Conservation (phyloP, 1,140 invertebrate species). For the Hycleus cichorii region DNA sequence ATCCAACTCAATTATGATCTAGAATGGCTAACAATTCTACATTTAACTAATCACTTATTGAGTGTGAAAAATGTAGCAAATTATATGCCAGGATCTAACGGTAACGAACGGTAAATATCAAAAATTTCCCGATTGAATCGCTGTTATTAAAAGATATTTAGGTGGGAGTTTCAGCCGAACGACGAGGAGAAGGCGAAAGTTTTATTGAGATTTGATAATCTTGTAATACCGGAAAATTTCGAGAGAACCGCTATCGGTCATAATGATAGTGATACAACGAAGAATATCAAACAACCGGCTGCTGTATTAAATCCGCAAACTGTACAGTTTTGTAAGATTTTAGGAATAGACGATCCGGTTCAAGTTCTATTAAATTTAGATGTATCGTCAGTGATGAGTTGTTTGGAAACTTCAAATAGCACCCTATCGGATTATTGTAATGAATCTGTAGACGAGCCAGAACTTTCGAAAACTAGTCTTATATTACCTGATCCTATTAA, state of each 20-base stretch:
- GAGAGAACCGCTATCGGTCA: constrained; percentile 59
- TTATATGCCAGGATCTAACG: constrained; percentile 73
- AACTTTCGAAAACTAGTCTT: constrained; percentile 5
- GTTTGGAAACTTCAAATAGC: not conserved
- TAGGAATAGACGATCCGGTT: constrained; percentile 70
- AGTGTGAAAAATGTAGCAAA: constrained; percentile 59
- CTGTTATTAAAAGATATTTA: constrained; percentile 31
- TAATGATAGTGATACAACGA: constrained; percentile 41
- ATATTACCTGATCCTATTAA: constrained; percentile 21
- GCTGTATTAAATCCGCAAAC: constrained; percentile 75
- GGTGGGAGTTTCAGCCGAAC: constrained; percentile 70
- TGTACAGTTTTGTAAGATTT: constrained; percentile 65
- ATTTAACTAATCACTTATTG: constrained; percentile 81
- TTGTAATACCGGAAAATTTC: constrained; percentile 74
- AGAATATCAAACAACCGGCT: constrained; percentile 36
- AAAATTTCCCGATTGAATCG: constrained; percentile 1
- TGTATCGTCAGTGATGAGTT: constrained; percentile 1
- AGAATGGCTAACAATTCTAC: constrained; percentile 90
- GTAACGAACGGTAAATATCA: constrained; percentile 51
- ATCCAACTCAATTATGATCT: constrained; percentile 72
- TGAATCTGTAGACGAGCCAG: too few species aligned
- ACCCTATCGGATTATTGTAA: not conserved
- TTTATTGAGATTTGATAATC: constrained; percentile 57
- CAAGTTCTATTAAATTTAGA: not conserved
- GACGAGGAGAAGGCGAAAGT: constrained; percentile 64